Conservation (phyloP, 2,113 vertebrate species). For the Excalfactoria chinensis region DNA sequence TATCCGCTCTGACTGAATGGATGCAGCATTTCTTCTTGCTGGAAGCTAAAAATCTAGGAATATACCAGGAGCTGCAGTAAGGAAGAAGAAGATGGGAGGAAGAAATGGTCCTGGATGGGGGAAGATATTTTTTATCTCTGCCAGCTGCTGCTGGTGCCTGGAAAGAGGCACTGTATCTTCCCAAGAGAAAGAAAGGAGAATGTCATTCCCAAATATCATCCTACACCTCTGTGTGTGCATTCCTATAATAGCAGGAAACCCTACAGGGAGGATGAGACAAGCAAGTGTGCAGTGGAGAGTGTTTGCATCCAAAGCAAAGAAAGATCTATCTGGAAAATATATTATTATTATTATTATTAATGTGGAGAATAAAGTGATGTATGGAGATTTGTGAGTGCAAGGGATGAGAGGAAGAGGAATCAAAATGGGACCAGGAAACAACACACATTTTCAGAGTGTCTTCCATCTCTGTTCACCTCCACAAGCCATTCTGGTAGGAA, state of each 20-base stretch:
- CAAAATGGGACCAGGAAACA: too few relatives aligned
- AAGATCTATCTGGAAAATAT: rapidly evolving
- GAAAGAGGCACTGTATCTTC: background rate
- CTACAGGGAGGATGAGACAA: background rate
- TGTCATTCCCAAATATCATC: background rate
- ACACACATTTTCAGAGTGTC: rapidly evolving
- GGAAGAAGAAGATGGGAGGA: background rate
- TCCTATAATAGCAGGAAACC: rapidly evolving
- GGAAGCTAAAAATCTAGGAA: background rate
- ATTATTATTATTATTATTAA: too few relatives aligned
- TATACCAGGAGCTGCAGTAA: background rate
- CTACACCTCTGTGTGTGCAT: rapidly evolving
- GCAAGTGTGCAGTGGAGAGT: background rate
- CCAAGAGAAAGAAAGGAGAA: background rate
- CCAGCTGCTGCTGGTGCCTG: rapidly evolving
- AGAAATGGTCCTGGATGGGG: background rate
- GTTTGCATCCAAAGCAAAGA: background rate
- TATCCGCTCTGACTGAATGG: background rate
- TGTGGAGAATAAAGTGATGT: background rate
- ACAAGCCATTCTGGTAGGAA: rapidly evolving
- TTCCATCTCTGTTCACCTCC: background rate
- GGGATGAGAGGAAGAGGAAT: background rate
- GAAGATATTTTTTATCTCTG: background rate
- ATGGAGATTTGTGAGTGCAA: background rate
- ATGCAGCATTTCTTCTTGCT: background rate